These are phyloP conservation scores for Thecocarcelia acutangulata DNA, from an alignment of 2,888 invertebrate genomes.

Conservation along the genomic window DNA sequence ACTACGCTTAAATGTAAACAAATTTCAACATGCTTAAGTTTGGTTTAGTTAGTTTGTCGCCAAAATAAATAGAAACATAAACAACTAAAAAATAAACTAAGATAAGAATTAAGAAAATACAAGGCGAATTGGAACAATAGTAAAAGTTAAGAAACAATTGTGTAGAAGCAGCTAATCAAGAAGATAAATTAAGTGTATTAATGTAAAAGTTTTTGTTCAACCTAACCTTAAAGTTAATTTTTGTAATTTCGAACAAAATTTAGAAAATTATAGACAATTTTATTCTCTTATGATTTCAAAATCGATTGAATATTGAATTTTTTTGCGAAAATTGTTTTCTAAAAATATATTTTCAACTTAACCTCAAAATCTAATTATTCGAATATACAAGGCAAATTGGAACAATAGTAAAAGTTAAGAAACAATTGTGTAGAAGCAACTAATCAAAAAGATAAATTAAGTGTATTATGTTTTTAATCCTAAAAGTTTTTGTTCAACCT, in stretches of 20 bases:
- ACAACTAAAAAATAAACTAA: slow-evolving; percentile 37
- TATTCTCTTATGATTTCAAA: no score
- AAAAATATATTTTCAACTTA: no score
- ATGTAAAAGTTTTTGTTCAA: no score
- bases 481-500: no score
- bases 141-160: not conserved
- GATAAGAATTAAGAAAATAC: slow-evolving; percentile 15
- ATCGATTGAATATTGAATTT: not conserved
- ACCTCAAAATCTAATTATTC: no score
- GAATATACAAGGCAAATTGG: slow-evolving; percentile 11
- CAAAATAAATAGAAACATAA: slow-evolving; percentile 50
- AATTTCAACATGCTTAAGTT: slow-evolving; percentile 23
- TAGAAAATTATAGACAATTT: no score
- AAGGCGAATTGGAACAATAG: not conserved
- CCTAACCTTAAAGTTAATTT: no score
- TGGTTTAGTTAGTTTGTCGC: slow-evolving; percentile 46
- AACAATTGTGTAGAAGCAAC: not conserved
- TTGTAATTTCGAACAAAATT: no score
- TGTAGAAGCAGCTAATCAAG: not conserved
- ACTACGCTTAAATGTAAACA: slow-evolving; percentile 6
- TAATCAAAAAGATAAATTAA: not conserved
- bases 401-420: not conserved
- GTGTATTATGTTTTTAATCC: no score
- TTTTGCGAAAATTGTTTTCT: no score
- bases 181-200: not conserved